Conservation (phyloP, 2,888 invertebrate genomes). For the Melanchra persicariae region DNA sequence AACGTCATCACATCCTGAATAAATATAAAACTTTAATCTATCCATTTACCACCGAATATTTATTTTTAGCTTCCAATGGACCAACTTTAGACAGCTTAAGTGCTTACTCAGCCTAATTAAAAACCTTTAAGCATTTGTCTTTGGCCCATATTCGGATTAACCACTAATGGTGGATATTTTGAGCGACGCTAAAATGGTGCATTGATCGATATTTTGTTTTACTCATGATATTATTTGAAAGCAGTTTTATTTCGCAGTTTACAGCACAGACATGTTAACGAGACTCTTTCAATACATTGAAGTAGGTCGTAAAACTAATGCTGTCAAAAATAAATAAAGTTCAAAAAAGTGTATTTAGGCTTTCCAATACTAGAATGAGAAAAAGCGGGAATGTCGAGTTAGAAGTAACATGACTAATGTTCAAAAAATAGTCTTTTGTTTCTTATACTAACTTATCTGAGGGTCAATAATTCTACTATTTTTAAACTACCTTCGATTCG, state of each 20-base stretch:
- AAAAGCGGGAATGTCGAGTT: no score
- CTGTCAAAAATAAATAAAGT: not conserved
- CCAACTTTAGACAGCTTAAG: conserved; percentile 30
- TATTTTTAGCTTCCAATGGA: conserved; percentile 22
- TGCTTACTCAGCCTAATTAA: conserved; percentile 43
- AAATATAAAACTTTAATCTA: not conserved
- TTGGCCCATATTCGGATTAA: conserved; percentile 4
- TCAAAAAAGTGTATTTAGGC: not conserved
- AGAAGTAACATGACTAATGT: no score
- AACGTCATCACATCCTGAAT: not conserved
- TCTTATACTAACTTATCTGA: no score
- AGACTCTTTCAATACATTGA: not conserved
- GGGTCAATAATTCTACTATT: no score
- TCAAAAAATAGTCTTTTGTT: no score
- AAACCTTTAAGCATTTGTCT: conserved; percentile 36
- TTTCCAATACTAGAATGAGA: not conserved
- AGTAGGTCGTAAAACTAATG: not conserved
- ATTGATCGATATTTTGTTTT: not conserved
- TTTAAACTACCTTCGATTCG: no score
- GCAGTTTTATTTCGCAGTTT: not conserved
- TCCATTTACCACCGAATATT: conserved; percentile 1
- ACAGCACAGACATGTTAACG: not conserved
- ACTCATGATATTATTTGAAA: not conserved
- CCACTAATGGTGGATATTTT: conserved; percentile 6
- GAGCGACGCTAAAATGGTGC: not conserved